Conservation (phyloP, 2,888 invertebrate genomes). For the Drosophila atripex region DNA sequence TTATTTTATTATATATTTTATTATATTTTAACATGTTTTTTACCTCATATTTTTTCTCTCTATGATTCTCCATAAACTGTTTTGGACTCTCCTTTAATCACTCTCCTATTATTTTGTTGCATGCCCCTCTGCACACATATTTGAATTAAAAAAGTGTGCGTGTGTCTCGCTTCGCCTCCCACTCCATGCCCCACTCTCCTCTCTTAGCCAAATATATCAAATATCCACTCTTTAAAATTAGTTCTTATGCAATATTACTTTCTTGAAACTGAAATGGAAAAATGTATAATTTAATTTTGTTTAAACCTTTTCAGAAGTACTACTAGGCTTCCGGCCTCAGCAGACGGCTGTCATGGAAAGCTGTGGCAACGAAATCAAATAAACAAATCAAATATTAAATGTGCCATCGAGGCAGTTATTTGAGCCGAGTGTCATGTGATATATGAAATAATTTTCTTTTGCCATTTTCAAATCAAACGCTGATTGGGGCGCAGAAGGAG, state of each 20-base stretch:
- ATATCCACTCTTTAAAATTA: conserved; percentile 25
- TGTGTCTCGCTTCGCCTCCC: conserved; percentile 18
- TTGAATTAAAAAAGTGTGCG: background rate
- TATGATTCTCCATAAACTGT: conserved; percentile 15
- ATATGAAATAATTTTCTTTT: conserved; percentile 33
- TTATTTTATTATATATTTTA: no score
- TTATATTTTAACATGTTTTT: no score
- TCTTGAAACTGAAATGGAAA: background rate
- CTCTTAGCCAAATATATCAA: background rate
- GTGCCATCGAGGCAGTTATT: conserved; percentile 30
- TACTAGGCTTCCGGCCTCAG: background rate
- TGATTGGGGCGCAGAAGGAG: conserved; percentile 24
- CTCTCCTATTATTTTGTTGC: conserved; percentile 3
- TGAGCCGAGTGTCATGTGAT: conserved; percentile 19
- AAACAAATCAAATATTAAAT: conserved; percentile 48
- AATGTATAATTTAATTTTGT: conserved; percentile 22
- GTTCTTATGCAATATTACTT: conserved; percentile 10
- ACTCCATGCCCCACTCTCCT: background rate
- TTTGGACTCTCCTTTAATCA: conserved; percentile 20
- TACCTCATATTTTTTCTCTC: background rate
- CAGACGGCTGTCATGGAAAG: conserved; percentile 17
- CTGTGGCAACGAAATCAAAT: conserved; percentile 30
- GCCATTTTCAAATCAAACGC: conserved; percentile 15
- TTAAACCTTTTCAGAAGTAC: conserved; percentile 11
- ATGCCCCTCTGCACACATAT: conserved; percentile 26